Base-by-base conservation (phyloP, 2,113 vertebrate genomes). In the Stomatorhinus ivindoensis region DNA sequence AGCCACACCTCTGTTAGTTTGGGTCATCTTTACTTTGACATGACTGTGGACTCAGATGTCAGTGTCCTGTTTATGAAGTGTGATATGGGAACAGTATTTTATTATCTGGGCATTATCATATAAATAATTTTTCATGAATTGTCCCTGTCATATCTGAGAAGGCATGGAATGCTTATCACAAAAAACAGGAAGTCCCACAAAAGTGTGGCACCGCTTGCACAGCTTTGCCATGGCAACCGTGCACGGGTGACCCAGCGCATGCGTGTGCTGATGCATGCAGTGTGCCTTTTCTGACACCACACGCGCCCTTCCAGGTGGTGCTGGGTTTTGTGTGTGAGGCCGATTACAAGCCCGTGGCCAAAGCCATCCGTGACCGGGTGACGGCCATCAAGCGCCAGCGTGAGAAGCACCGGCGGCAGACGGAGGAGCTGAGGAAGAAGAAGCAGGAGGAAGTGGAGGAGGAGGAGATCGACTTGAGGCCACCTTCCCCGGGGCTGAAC, bases 341-440 rank as follows among this genome's bases (percentile, higher is more conserved):
- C 0, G 98, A 99, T 94, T 99, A 98, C 95, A 99, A 99, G 92
- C 95, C 97, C 46, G 98, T 99, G 91, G 98, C 98, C 92, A 97
- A 98, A 91, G 97, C 98, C 0, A 97, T 99, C 88, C 95, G 98
- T 58, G 97, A 99, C 93, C 92, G 98, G 0, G 98, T 99, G 87
- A 95, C 96, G 0, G 93, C 96, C 94, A 98, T 99, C 94, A 98
- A 98, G 90, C 94, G 98, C 7, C 98, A 98, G 92, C 93, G 98
- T 3, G 98, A 99, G 92, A 98, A 98, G 92, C 93, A 96, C 88
- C 95, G 95, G 44, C 96, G 95, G 0, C 93, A 93, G 27, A 95
- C 94, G 21, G 97, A 96, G 0, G 92, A 93, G 88, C 88, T 90
- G 0, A 95, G 91, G 0, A 94, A 91, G 93, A 95, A 93, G 91